These are phyloP conservation scores for Paramisgurnus dabryanus DNA, from an alignment of 2,113 vertebrate genomes.

Conservation along the genomic window DNA sequence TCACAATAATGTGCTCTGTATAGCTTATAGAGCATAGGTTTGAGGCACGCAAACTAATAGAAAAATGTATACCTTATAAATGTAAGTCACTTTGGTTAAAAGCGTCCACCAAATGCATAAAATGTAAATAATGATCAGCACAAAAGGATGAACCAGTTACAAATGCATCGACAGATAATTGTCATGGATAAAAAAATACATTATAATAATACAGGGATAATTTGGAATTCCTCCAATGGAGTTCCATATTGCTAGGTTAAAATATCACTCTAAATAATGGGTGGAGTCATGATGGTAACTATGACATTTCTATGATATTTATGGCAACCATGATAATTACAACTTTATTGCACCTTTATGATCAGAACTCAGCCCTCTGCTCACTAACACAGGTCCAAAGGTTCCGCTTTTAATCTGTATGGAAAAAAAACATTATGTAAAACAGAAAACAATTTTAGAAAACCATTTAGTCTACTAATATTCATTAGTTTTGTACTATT, in stretches of 20 bases:
- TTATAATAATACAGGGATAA: too few species aligned
- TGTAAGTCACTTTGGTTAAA: too few species aligned
- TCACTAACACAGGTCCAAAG: constrained; percentile 36
- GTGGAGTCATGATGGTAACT: neutral
- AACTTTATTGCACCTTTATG: constrained; percentile 52
- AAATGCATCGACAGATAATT: too few species aligned
- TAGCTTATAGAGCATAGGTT: too few species aligned
- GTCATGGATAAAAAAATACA: too few species aligned
- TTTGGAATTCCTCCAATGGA: neutral
- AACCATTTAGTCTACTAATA: neutral
- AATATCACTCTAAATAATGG: neutral
- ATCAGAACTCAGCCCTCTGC: constrained; percentile 2
- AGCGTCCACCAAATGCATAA: too few species aligned
- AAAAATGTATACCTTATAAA: too few species aligned
- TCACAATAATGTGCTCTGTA: too few species aligned
- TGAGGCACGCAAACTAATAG: too few species aligned
- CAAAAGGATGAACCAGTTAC: too few species aligned
- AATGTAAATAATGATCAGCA: too few species aligned
- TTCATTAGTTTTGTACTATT: neutral
- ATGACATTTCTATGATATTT: neutral
- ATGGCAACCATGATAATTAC: constrained; percentile 52
- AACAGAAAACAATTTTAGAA: neutral
- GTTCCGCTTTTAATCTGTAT: constrained; percentile 31
- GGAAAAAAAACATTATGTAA: neutral
- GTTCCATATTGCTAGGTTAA: constrained; percentile 2